phyloP scores from a whole-genome alignment of 2,797 vertebrate species.

The Pempheris klunzingeri region DNA sequence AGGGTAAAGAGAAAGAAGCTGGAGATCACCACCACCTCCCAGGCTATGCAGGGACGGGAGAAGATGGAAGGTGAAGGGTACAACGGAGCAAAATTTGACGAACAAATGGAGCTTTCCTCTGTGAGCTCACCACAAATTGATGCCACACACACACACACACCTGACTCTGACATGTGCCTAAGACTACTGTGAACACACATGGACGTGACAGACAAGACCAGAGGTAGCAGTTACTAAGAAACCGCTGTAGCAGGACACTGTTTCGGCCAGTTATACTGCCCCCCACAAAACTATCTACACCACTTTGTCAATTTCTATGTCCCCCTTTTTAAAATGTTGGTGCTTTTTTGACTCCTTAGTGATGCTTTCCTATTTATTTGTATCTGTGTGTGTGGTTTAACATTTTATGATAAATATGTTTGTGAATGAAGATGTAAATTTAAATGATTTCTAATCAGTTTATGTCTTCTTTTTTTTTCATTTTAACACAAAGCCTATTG shows the following conservation, averaged over 20 bases:
- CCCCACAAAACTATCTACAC: conserved; percentile 18
- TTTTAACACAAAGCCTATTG: conserved; percentile 18
- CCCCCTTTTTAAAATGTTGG: conserved; percentile 52
- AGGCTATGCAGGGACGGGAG: background rate
- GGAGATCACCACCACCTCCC: conserved; percentile 5
- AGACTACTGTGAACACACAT: conserved; percentile 68
- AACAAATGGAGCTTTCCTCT: conserved; percentile 20
- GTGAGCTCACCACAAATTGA: conserved; percentile 25
- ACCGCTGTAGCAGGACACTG: conserved; percentile 65
- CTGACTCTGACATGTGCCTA: conserved; percentile 70
- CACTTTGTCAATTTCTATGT: conserved; percentile 29
- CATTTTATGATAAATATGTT: conserved; percentile 48
- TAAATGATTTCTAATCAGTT: conserved; percentile 50
- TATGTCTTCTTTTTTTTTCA: conserved; percentile 24
- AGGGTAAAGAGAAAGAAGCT: background rate
- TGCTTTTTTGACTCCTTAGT: conserved; percentile 63
- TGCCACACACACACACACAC: conserved; percentile 18
- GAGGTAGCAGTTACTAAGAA: conserved; percentile 54
- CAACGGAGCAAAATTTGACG: conserved; percentile 17
- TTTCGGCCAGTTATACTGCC: conserved; percentile 56
- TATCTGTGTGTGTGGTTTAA: conserved; percentile 36
- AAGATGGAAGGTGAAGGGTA: background rate
- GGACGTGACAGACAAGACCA: conserved; percentile 43
- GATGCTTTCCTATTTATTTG: conserved; percentile 60
- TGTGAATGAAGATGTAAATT: conserved; percentile 54